These are phyloP conservation scores for Sialia sialis DNA, from an alignment of 2,113 vertebrate species.

Conservation along the genomic window DNA sequence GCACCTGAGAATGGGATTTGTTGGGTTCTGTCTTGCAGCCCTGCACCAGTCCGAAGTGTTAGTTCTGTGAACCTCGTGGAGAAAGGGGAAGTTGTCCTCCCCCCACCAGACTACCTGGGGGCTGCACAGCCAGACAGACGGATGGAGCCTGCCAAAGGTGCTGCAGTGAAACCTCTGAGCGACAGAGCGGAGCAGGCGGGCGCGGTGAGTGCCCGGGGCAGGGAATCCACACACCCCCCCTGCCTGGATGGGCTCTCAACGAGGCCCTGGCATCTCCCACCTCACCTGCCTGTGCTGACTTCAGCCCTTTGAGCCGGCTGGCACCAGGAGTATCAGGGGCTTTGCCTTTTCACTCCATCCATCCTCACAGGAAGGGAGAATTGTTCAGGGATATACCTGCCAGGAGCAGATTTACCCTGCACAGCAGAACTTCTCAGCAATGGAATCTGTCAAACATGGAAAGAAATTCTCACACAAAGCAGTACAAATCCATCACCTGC, in stretches of 20 bases:
- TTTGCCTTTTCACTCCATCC: neutral
- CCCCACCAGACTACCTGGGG: conserved; percentile 87
- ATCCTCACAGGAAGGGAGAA: neutral
- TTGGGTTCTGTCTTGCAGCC: conserved; percentile 43
- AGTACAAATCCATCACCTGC: neutral
- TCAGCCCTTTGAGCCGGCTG: neutral
- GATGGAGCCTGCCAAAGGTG: neutral
- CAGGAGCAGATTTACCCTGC: neutral
- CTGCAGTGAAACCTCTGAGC: neutral
- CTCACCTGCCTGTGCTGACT: neutral
- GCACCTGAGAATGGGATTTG: neutral
- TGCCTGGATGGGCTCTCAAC: neutral
- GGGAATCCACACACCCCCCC: neutral
- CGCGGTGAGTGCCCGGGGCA: conserved; percentile 58
- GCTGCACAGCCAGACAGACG: conserved; percentile 23
- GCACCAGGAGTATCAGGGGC: rapidly evolving
- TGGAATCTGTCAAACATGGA: neutral
- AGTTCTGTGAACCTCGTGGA: conserved; percentile 81
- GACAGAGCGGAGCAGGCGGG: conserved; percentile 5
- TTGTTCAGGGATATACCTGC: neutral
- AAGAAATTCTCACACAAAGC: neutral
- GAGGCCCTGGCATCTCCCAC: neutral
- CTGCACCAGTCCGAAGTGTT: conserved; percentile 73
- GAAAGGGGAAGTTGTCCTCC: conserved; percentile 78
- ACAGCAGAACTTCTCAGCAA: neutral